Conservation (phyloP, 2,888 invertebrate genomes). For the Lomographa bimaculata region DNA sequence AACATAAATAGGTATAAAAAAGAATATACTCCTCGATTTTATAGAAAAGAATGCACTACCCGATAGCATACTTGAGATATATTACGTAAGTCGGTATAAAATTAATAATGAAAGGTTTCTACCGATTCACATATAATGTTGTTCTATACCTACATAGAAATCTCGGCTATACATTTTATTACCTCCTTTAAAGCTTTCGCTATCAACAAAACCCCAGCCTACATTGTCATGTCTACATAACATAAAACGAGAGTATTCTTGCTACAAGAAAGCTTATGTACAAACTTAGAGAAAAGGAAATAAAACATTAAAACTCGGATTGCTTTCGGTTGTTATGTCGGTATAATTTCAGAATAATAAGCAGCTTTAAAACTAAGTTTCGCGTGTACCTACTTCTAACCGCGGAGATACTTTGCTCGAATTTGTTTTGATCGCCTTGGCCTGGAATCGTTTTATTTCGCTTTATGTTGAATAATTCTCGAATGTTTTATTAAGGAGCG, state of each 20-base stretch:
- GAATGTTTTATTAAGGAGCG: no score
- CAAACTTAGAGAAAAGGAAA: slow-evolving; percentile 31
- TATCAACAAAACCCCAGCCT: no score
- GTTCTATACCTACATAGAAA: no score
- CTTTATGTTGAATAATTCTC: slow-evolving; percentile 1
- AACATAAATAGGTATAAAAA: no score
- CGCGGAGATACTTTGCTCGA: slow-evolving; percentile 19
- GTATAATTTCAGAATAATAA: slow-evolving; percentile 35
- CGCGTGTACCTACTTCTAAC: slow-evolving; percentile 21
- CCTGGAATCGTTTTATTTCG: slow-evolving; percentile 16
- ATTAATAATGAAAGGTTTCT: no score
- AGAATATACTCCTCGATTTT: no score
- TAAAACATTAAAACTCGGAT: slow-evolving; percentile 34
- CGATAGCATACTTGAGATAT: no score
- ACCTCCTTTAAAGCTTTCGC: no score
- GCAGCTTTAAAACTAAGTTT: slow-evolving; percentile 32
- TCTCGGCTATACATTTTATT: no score
- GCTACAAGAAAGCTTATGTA: slow-evolving; percentile 24
- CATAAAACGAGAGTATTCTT: slow-evolving; percentile 20
- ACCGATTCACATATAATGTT: no score
- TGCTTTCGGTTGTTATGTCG: slow-evolving; percentile 33
- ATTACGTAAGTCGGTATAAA: no score
- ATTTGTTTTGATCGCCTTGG: slow-evolving; percentile 22
- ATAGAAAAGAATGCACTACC: no score
- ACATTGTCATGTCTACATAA: slow-evolving; percentile 14